These are phyloP conservation scores for Pygoscelis adeliae DNA, from an alignment of 2,113 vertebrate genomes.

Conservation along the genomic window DNA sequence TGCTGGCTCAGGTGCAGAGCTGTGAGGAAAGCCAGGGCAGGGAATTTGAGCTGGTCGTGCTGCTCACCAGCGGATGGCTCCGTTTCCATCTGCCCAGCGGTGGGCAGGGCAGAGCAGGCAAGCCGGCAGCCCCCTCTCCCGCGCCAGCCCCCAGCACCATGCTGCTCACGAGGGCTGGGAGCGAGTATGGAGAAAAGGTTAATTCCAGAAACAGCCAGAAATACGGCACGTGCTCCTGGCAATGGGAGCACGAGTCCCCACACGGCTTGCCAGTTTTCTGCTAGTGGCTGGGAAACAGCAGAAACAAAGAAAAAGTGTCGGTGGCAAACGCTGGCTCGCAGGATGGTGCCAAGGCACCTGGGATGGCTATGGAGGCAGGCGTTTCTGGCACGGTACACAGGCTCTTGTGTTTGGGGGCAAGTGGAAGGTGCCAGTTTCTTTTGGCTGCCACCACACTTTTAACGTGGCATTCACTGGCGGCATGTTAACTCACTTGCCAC, in stretches of 20 bases:
- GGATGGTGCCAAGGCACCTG: neutral
- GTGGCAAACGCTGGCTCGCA: neutral
- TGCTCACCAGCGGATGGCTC: accelerated
- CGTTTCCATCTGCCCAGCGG: neutral
- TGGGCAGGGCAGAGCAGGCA: neutral
- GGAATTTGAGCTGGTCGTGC: accelerated
- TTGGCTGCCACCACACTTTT: neutral
- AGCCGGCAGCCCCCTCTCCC: neutral
- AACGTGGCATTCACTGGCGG: accelerated
- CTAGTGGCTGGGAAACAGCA: neutral
- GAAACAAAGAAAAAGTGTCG: neutral
- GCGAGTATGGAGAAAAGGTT: neutral
- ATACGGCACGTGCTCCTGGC: accelerated
- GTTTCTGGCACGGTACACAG: neutral
- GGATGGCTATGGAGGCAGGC: neutral
- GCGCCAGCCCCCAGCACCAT: accelerated
- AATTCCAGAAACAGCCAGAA: neutral
- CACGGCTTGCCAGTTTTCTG: neutral
- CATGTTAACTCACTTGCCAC: neutral
- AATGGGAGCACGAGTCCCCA: accelerated
- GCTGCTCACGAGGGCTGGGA: neutral
- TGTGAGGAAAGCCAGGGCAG: neutral
- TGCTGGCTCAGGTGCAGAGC: neutral
- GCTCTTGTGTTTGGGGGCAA: neutral
- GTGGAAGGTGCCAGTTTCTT: neutral